A percentile compares a stretch with the other conserved stretches of the same genome.
Evolutionary conservation across 2,113 vertebrate genomes (phyloP).

Genomic region (Neopipo cinnamomea): DNA sequence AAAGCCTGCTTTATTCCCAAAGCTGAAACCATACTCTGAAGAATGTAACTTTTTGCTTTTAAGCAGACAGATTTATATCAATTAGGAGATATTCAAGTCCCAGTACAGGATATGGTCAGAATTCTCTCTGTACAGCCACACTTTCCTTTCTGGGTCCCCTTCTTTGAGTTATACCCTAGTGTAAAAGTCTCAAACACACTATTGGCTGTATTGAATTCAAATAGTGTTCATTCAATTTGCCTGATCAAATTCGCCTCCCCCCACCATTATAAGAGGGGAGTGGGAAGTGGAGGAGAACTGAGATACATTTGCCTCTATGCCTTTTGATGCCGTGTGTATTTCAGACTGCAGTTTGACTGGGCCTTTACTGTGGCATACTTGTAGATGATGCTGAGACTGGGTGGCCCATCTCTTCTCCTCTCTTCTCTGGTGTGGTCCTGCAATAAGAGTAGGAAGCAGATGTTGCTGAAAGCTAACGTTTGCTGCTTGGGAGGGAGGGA

Average conservation of each 20-base stretch:
- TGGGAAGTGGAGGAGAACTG: background rate
- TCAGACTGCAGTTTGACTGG: background rate
- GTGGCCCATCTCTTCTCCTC: background rate
- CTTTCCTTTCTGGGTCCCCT: background rate
- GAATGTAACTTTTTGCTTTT: background rate
- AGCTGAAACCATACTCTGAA: background rate
- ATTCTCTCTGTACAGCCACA: background rate
- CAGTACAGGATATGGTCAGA: rapidly evolving
- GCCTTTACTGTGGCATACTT: background rate
- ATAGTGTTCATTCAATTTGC: background rate
- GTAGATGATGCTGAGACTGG: background rate
- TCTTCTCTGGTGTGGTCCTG: background rate
- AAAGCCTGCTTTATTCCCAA: background rate
- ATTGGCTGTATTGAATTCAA: background rate
- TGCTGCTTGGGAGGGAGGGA: background rate
- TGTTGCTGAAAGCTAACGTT: background rate
- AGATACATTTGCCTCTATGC: background rate
- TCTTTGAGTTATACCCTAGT: background rate
- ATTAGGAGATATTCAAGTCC: background rate
- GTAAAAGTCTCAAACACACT: background rate
- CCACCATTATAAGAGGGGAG: background rate
- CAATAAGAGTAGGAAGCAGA: background rate
- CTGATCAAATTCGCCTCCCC: background rate
- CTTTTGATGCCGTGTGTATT: background rate
- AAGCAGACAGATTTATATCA: background rate